These are phyloP conservation scores for Manacus vitellinus DNA, from an alignment of 2,113 vertebrate genomes.

Conservation along the genomic window DNA sequence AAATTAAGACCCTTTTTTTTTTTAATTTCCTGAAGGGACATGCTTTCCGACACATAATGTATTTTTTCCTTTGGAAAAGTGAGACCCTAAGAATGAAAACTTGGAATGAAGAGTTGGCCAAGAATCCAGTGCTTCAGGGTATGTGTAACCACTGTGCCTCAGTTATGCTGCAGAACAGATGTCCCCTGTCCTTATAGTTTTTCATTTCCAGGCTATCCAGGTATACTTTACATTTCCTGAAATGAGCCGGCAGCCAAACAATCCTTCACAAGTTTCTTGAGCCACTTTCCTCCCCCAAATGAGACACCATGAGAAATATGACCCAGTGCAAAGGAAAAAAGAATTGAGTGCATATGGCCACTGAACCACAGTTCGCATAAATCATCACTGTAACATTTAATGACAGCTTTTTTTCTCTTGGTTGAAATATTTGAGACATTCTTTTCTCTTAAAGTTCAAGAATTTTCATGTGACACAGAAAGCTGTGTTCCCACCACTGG, in stretches of 20 bases:
- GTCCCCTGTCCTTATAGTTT: background rate
- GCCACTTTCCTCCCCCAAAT: background rate
- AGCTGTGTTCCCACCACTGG: background rate
- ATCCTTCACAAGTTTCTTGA: background rate
- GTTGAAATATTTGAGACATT: constrained; percentile 16
- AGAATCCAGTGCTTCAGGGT: background rate
- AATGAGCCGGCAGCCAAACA: background rate
- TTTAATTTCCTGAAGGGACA: background rate
- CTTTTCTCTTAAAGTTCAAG: background rate
- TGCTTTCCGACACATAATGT: background rate
- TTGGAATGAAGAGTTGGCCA: background rate
- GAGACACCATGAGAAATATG: background rate
- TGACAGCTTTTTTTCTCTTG: background rate
- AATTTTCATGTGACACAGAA: constrained; percentile 2
- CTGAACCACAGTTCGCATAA: background rate
- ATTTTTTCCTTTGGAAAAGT: background rate
- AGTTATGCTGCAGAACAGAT: background rate
- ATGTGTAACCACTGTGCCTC: background rate
- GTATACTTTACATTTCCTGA: background rate
- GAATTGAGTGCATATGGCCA: background rate
- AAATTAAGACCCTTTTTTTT: background rate
- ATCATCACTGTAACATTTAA: background rate
- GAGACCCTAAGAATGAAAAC: background rate
- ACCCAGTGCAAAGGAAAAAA: background rate
- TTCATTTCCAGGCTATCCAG: background rate